These are phyloP conservation scores for Fragum fragum DNA, from an alignment of 2,888 invertebrate genomes.

Conservation along the genomic window DNA sequence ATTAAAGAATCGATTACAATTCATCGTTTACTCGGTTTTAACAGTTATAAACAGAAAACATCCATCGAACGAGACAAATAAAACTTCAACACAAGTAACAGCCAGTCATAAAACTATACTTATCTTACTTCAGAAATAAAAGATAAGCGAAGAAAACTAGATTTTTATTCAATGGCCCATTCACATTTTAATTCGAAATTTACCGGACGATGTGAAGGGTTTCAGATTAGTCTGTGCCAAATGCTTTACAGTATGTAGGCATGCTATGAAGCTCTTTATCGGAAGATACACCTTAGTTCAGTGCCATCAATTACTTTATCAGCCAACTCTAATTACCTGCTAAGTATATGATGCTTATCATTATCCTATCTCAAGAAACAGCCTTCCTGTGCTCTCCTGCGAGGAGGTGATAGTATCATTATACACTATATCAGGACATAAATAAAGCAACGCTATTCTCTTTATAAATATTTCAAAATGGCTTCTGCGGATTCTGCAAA, in stretches of 20 bases:
- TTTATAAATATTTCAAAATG: slow-evolving; percentile 8
- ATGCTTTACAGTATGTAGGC: slow-evolving; percentile 17
- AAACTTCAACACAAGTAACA: no score
- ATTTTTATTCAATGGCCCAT: no score
- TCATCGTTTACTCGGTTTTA: no score
- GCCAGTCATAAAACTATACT: no score
- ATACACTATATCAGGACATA: slow-evolving; percentile 28
- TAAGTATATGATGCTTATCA: slow-evolving; percentile 44
- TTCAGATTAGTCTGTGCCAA: slow-evolving; percentile 13
- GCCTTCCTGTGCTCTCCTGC: slow-evolving; percentile 16
- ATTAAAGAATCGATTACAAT: no score
- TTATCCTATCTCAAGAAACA: slow-evolving; percentile 25
- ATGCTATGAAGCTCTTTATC: slow-evolving; percentile 17
- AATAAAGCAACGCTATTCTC: slow-evolving; percentile 18
- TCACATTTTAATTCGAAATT: no score
- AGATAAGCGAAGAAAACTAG: no score
- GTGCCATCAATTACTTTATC: slow-evolving; percentile 52
- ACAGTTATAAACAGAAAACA: no score
- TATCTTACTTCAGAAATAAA: no score
- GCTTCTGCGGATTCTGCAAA: background rate
- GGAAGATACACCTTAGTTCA: slow-evolving; percentile 29
- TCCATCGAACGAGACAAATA: no score
- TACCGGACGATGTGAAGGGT: background rate
- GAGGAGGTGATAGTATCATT: slow-evolving; percentile 17
- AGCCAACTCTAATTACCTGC: slow-evolving; percentile 48